These are phyloP conservation scores for Catamblyrhynchus diadema DNA, from an alignment of 2,797 vertebrate species.

Conservation along the genomic window DNA sequence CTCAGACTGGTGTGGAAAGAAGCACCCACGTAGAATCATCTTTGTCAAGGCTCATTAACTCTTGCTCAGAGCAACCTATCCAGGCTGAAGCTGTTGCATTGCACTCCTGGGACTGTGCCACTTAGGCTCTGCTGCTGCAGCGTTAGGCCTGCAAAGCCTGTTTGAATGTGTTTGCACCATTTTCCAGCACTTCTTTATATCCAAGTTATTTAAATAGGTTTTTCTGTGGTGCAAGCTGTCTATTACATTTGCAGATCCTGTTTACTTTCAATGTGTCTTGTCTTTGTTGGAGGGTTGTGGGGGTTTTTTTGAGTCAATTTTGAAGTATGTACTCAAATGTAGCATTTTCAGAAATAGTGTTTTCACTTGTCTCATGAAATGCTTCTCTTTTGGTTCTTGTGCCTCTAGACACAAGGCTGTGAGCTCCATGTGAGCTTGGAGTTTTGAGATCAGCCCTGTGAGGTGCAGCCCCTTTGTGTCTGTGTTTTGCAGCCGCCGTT, in stretches of 20 bases:
- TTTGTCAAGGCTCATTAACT: background rate
- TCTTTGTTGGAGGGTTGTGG: background rate
- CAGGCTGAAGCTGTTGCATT: background rate
- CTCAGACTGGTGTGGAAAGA: background rate
- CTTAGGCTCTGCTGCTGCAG: background rate
- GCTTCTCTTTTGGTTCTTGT: background rate
- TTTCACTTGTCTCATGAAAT: background rate
- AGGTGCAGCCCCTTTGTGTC: background rate
- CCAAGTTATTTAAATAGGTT: background rate
- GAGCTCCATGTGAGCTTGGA: background rate
- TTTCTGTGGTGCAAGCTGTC: background rate
- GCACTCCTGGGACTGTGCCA: background rate
- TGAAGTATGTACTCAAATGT: background rate
- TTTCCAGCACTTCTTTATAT: background rate
- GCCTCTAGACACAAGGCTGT: background rate
- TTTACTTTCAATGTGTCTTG: background rate
- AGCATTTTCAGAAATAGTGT: background rate
- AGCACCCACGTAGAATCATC: background rate
- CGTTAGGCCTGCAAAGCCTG: background rate
- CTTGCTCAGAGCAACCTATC: background rate
- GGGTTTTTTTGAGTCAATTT: background rate
- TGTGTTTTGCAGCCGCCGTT: slow-evolving; percentile 82
- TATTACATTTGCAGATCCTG: background rate
- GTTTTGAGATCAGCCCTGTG: background rate
- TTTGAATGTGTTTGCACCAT: background rate